These are phyloP conservation scores for Alligator mississippiensis DNA, from an alignment of 2,113 vertebrate species.

Conservation along the genomic window DNA sequence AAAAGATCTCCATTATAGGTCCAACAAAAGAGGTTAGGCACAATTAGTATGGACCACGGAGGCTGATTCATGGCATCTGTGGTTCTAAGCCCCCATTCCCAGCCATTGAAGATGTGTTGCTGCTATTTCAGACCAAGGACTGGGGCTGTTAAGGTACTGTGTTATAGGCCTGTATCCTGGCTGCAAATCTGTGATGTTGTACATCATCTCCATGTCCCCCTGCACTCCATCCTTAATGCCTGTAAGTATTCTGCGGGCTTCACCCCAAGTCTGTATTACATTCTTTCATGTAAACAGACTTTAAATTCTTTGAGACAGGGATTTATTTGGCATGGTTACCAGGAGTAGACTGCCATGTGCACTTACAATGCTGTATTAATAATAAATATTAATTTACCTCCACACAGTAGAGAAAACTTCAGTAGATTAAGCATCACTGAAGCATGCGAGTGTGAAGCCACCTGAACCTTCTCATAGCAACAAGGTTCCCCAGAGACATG, in stretches of 20 bases:
- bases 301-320: background rate
- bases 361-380: background rate
- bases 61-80: background rate
- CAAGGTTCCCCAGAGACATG: background rate
- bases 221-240: background rate
- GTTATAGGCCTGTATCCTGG: background rate
- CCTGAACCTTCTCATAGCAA: conserved; percentile 20
- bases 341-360: background rate
- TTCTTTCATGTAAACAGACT: background rate
- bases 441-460: conserved; percentile 26
- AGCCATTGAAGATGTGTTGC: background rate
- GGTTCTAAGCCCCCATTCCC: background rate
- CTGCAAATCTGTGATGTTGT: background rate
- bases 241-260: background rate
- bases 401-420: background rate
- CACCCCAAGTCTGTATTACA: background rate
- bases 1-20: background rate
- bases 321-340: background rate
- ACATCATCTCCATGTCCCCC: background rate
- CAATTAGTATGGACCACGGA: background rate
- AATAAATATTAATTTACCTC: conserved; percentile 27
- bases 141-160: background rate
- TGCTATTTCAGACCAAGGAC: background rate
- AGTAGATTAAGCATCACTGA: conserved; percentile 15
- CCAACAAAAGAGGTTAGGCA: background rate